These are phyloP conservation scores for Coracopsis vasa DNA, from an alignment of 2,113 vertebrate species.

Conservation along the genomic window DNA sequence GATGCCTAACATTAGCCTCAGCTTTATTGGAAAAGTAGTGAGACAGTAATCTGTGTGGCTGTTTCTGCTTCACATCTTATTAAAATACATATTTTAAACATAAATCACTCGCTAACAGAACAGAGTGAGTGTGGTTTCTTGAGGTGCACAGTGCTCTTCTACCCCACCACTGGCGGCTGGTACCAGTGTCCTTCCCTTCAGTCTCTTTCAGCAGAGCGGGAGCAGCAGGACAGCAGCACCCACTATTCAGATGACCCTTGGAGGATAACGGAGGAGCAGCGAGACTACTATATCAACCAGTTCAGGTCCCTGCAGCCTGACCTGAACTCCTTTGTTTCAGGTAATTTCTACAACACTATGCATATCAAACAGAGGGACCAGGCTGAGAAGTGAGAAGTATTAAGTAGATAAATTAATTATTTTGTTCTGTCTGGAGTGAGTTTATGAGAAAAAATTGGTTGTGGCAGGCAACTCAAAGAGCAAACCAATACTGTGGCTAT, in stretches of 20 bases:
- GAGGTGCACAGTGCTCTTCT: neutral
- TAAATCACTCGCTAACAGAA: neutral
- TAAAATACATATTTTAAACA: neutral
- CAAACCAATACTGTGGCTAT: neutral
- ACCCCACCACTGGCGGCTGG: neutral
- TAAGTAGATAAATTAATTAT: neutral
- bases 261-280: slow-evolving; percentile 96
- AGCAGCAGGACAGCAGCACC: slow-evolving; percentile 71
- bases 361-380: fast-evolving
- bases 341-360: slow-evolving; percentile 48
- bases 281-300: slow-evolving; percentile 93
- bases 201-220: slow-evolving; percentile 80
- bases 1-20: neutral
- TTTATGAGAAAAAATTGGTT: neutral
- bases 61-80: neutral
- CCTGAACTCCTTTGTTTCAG: slow-evolving; percentile 88
- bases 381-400: neutral
- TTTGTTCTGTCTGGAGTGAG: neutral
- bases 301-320: slow-evolving; percentile 91
- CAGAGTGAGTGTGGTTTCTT: neutral
- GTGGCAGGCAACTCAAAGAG: neutral
- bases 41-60: neutral
- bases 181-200: slow-evolving; percentile 30
- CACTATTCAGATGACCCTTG: slow-evolving; percentile 89
- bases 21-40: neutral